A percentile compares a stretch with the other conserved stretches of the same genome.
phyloP scores from a whole-genome alignment of 2,797 vertebrate genomes.

The Malacoraja senta region DNA sequence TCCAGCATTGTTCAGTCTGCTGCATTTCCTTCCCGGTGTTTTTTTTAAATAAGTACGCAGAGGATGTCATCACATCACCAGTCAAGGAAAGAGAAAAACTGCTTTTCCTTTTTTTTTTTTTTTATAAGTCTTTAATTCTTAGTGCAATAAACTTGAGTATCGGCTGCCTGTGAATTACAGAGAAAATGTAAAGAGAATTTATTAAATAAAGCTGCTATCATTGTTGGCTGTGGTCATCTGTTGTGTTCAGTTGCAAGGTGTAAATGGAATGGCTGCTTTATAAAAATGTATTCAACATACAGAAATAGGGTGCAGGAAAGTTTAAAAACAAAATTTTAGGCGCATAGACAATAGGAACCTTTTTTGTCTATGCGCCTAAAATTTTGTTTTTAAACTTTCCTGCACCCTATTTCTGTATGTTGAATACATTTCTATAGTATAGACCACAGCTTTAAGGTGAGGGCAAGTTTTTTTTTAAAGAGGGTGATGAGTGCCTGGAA shows the following conservation, averaged over 20 bases:
- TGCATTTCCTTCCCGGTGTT: not conserved
- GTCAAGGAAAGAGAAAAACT: constrained; percentile 35
- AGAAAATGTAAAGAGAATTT: constrained; percentile 64
- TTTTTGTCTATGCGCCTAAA: too few relatives aligned
- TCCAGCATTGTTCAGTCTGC: constrained; percentile 21
- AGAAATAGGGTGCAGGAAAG: not conserved
- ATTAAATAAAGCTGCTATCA: constrained; percentile 67
- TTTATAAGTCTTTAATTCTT: constrained; percentile 41
- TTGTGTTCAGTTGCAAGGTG: not conserved
- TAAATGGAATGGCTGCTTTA: too few relatives aligned
- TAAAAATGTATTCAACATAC: not conserved
- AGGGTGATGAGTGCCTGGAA: too few relatives aligned
- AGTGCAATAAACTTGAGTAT: constrained; percentile 57
- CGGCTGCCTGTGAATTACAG: constrained; percentile 42
- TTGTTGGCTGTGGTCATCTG: constrained; percentile 39
- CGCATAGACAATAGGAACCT: too few relatives aligned
- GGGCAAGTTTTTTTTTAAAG: too few relatives aligned
- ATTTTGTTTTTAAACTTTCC: not conserved
- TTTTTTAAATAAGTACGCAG: not conserved
- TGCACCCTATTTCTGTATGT: too few relatives aligned
- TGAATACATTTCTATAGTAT: not conserved
- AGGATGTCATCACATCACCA: not conserved
- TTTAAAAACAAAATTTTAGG: not conserved
- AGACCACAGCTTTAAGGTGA: too few relatives aligned
- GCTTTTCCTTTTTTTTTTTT: constrained; percentile 41